phyloP scores from a whole-genome alignment of 2,113 vertebrate genomes.

The Todiramphus chloris region DNA sequence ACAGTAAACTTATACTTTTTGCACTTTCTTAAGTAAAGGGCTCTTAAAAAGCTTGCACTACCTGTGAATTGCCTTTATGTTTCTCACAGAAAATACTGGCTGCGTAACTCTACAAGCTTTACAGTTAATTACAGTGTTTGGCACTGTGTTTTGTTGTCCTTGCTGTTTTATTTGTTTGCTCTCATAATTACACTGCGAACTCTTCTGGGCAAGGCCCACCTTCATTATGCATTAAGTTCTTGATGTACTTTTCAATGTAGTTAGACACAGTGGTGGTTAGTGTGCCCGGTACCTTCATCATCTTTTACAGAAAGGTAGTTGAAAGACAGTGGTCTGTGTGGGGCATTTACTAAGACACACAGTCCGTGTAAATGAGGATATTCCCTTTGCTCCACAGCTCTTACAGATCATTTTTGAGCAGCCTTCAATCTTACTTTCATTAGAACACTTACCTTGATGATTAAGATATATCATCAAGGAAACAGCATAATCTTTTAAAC shows the following conservation, averaged over 20 bases:
- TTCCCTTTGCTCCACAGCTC: background rate
- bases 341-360: rapidly evolving
- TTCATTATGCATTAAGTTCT: background rate
- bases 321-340: background rate
- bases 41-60: background rate
- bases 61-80: background rate
- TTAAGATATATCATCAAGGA: background rate
- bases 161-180: background rate
- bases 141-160: background rate
- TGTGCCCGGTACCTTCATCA: background rate
- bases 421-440: background rate
- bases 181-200: background rate
- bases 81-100: background rate
- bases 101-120: background rate
- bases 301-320: background rate
- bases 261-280: background rate
- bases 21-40: rapidly evolving
- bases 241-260: background rate
- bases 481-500: background rate
- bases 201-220: background rate
- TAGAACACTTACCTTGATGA: background rate
- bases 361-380: background rate
- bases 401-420: background rate
- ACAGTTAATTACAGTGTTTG: background rate
- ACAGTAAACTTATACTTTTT: background rate